A percentile compares a stretch with the other conserved stretches of the same genome.
phyloP scores from a whole-genome alignment of 2,113 vertebrate genomes.

The Brachyhypopomus occidentalis region DNA sequence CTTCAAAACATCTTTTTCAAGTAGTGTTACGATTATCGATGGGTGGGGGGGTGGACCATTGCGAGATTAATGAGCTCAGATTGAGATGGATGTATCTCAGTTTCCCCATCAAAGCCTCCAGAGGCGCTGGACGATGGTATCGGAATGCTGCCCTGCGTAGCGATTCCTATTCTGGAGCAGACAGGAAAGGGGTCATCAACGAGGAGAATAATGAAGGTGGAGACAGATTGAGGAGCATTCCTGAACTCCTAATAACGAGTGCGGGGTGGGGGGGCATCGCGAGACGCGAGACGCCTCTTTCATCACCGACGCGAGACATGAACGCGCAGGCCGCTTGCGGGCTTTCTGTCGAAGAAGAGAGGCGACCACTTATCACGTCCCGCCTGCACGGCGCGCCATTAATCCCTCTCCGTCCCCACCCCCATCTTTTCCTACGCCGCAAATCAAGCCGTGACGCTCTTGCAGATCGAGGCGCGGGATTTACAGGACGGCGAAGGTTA shows the following conservation, averaged over 20 bases:
- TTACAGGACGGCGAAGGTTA: slow-evolving; percentile 21
- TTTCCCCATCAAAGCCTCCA: slow-evolving; percentile 67
- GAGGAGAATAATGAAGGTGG: slow-evolving; percentile 43
- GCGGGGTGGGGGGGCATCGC: slow-evolving; percentile 40
- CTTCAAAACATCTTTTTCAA: background rate
- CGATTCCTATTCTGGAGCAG: slow-evolving; percentile 61
- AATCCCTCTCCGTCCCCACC: background rate
- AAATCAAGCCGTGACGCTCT: slow-evolving; percentile 9
- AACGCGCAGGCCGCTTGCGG: slow-evolving; percentile 51
- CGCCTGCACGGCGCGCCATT: slow-evolving; percentile 53
- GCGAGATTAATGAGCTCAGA: slow-evolving; percentile 32
- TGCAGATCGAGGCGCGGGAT: background rate
- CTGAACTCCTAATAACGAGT: slow-evolving; percentile 76
- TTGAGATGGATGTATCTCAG: slow-evolving; percentile 69
- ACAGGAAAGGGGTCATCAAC: slow-evolving; percentile 54
- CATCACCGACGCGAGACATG: slow-evolving; percentile 63
- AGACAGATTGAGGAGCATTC: slow-evolving; percentile 56
- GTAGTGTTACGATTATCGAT: slow-evolving; percentile 24
- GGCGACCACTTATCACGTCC: slow-evolving; percentile 59
- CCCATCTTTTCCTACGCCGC: background rate
- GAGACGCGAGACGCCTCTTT: slow-evolving; percentile 69
- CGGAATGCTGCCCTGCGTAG: slow-evolving; percentile 57
- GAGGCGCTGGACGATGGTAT: slow-evolving; percentile 64
- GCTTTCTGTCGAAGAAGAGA: slow-evolving; percentile 51
- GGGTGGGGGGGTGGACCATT: slow-evolving; percentile 1